phyloP scores from a whole-genome alignment of 1,140 invertebrate genomes.

The Rhagoletis pomonella region DNA sequence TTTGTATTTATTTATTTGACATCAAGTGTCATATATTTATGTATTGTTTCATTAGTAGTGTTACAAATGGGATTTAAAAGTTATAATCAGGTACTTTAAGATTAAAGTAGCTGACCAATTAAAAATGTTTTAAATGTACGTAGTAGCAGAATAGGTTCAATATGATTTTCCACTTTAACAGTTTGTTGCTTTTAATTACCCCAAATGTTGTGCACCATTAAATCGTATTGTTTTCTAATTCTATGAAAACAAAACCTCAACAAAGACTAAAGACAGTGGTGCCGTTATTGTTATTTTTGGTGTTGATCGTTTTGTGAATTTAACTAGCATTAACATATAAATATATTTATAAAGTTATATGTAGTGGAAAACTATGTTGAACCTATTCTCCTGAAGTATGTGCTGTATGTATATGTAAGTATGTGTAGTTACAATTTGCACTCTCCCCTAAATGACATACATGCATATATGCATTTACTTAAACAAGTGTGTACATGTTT shows the following conservation, averaged over 20 bases:
- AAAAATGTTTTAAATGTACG: slow-evolving; percentile 27
- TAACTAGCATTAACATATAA: too few species aligned
- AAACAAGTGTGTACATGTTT: not conserved
- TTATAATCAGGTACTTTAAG: slow-evolving; percentile 52
- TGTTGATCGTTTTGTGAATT: too few species aligned
- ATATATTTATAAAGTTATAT: too few species aligned
- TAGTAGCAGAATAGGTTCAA: not conserved
- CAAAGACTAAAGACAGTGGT: too few species aligned
- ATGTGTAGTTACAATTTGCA: not conserved
- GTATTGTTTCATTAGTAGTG: slow-evolving; percentile 50
- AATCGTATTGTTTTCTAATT: too few species aligned
- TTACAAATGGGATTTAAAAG: slow-evolving; percentile 42
- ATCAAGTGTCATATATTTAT: slow-evolving; percentile 38
- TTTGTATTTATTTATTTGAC: slow-evolving; percentile 13
- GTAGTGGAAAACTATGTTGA: too few species aligned
- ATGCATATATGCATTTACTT: not conserved
- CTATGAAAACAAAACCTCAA: too few species aligned
- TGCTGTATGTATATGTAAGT: not conserved
- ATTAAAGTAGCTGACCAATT: slow-evolving; percentile 51
- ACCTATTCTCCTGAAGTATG: too few species aligned
- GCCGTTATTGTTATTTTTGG: too few species aligned
- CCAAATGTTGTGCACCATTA: too few species aligned
- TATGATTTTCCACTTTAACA: too few species aligned
- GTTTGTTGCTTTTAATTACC: too few species aligned
- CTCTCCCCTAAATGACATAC: not conserved